These are phyloP conservation scores for Cygnus buccinator DNA, from an alignment of 2,113 vertebrate species.

Conservation along the genomic window DNA sequence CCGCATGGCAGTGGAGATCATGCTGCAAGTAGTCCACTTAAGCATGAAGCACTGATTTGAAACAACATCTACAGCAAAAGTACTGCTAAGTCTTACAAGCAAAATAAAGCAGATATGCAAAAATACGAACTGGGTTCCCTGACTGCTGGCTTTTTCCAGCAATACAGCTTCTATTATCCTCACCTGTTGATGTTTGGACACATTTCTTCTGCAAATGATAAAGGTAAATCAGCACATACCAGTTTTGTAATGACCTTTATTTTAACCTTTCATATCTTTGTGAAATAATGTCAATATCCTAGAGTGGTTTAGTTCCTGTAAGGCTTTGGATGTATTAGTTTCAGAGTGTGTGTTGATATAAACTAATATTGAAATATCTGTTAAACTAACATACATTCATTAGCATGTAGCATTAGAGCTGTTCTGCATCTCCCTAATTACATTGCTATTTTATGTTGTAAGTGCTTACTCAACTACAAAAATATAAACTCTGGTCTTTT, in stretches of 20 bases:
- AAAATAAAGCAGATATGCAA: background rate
- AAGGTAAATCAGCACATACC: background rate
- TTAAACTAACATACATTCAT: slow-evolving; percentile 26
- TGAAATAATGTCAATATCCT: background rate
- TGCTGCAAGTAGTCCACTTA: background rate
- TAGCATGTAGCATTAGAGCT: background rate
- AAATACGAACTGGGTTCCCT: background rate
- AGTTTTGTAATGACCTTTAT: background rate
- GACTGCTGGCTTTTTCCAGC: background rate
- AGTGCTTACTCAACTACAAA: slow-evolving; percentile 31
- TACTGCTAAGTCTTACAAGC: background rate
- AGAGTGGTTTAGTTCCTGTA: background rate
- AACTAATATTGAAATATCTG: slow-evolving; percentile 13
- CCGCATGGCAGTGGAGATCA: background rate
- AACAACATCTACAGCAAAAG: background rate
- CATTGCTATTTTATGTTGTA: slow-evolving; percentile 30
- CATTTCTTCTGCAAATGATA: background rate
- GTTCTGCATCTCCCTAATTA: slow-evolving; percentile 8
- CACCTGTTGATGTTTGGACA: background rate
- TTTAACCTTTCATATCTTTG: background rate
- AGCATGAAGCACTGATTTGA: background rate
- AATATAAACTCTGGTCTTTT: background rate
- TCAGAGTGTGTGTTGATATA: background rate
- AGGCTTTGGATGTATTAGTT: background rate
- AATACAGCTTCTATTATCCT: background rate